phyloP scores from a whole-genome alignment of 2,797 vertebrate species.

The Microcaecilia unicolor region DNA sequence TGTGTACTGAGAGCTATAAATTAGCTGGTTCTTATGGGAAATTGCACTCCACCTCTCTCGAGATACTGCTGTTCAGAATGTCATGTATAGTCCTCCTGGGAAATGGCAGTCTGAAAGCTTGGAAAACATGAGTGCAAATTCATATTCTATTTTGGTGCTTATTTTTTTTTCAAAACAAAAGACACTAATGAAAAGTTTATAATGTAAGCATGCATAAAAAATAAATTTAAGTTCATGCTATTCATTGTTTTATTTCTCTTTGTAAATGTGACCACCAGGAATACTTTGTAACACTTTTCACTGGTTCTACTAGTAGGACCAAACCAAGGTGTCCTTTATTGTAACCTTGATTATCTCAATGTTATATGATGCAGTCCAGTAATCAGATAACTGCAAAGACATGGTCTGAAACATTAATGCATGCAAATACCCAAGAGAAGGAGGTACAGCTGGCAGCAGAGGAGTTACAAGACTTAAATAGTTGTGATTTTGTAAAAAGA shows the following conservation, averaged over 20 bases:
- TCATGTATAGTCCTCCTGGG: constrained; percentile 19
- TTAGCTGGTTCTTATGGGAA: constrained; percentile 46
- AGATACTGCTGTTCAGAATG: constrained; percentile 34
- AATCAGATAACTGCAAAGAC: too few species aligned
- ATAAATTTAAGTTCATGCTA: background rate
- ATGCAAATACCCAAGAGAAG: too few species aligned
- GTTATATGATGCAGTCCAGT: too few species aligned
- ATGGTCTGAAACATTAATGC: too few species aligned
- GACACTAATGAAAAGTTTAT: background rate
- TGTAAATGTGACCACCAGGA: background rate
- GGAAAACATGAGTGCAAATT: constrained; percentile 2
- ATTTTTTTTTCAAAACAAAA: too few species aligned
- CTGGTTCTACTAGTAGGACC: background rate
- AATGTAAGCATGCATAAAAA: background rate
- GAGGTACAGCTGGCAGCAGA: too few species aligned
- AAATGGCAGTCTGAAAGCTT: constrained; percentile 22
- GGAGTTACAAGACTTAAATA: too few species aligned
- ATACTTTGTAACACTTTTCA: background rate
- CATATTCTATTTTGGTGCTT: constrained; percentile 2
- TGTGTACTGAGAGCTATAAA: constrained; percentile 47
- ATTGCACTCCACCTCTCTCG: constrained; percentile 36
- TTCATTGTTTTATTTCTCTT: background rate
- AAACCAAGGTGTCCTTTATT: background rate
- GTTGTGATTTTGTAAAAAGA: too few species aligned
- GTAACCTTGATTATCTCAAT: too few species aligned